Base-by-base conservation (phyloP, 2,113 vertebrate species). In the Hippocampus zosterae region DNA sequence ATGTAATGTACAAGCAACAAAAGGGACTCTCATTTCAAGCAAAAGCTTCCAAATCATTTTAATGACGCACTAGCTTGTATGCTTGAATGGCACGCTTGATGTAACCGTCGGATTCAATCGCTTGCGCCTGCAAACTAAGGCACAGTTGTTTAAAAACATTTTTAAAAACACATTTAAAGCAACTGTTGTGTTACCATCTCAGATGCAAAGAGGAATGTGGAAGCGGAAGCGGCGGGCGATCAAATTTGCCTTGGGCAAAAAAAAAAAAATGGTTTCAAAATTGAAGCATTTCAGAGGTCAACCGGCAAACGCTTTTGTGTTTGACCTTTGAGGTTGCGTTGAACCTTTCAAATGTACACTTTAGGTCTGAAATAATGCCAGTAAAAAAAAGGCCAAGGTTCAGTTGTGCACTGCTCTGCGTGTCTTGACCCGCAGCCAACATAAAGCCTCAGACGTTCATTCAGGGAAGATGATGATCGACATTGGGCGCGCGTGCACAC, bases 401-500 rank as follows among this genome's bases (percentile, higher is more conserved):
- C 33, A 57, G 23, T 5, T 25, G 12, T n/a, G 5, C 8, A 21
- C 52, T 53, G 19, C 19, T 53, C 52, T n/a, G 52, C 21, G 52
- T 53, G 52, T 53, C 52, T 53, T 53, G 23, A 69, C 65, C 66
- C 61, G 41, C 16, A 10, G 56, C 50, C 40, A 76, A 46, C 72
- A 67, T 55, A 0, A 23, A 74, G 79, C 74, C 72, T 78, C 75
- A 79, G 68, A 76, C 68, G 83, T 79, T 76, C 72, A 33, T 69
- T 84, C 67, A 56, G 71, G 68, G 66, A 56, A 80, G 73, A 81
- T 76, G 76, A 78, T 46, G 33, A 79, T 76, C 71, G 81, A 77
- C 77, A 70, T 1, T 42, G 33, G 33, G 65, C 69, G 82, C 76
- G 75, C 77, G 60, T 68, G 76, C 69, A 74, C 29, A 68, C 74